Conservation (phyloP, 2,113 vertebrate species). For the Sylvia atricapilla region DNA sequence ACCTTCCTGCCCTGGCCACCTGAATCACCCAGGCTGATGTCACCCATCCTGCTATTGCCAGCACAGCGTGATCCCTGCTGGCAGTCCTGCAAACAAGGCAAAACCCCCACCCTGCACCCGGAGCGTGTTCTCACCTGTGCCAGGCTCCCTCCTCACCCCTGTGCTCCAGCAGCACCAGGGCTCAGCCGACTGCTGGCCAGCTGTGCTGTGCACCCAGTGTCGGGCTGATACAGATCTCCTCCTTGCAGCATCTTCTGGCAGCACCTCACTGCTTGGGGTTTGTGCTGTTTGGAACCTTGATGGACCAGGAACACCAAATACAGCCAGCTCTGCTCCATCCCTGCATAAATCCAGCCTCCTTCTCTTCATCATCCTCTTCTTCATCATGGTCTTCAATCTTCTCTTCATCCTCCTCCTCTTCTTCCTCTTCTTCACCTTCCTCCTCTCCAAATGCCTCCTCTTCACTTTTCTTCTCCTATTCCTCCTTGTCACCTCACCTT, state of each 20-base stretch:
- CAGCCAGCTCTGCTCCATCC: accelerated
- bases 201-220: not conserved
- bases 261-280: accelerated
- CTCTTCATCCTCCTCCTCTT: not conserved
- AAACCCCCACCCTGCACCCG: not conserved
- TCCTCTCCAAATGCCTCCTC: not conserved
- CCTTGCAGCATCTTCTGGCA: not conserved
- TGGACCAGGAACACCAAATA: not conserved
- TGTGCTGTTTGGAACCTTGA: accelerated
- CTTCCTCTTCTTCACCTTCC: not conserved
- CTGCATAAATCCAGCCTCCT: not conserved
- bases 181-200: accelerated
- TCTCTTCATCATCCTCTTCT: not conserved
- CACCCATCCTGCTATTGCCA: accelerated
- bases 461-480: not conserved
- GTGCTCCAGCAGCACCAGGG: not conserved
- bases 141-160: not conserved
- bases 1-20: not conserved
- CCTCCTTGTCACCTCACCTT: not conserved
- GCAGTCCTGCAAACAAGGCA: not conserved
- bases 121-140: not conserved
- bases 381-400: not conserved
- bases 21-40: not conserved
- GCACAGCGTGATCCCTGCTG: accelerated
- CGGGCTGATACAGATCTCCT: accelerated